Evolutionary conservation across 2,797 vertebrate genomes (phyloP), one percentile per base, ranked within the genome.

Genomic region (Syngnathus rostellatus): DNA sequence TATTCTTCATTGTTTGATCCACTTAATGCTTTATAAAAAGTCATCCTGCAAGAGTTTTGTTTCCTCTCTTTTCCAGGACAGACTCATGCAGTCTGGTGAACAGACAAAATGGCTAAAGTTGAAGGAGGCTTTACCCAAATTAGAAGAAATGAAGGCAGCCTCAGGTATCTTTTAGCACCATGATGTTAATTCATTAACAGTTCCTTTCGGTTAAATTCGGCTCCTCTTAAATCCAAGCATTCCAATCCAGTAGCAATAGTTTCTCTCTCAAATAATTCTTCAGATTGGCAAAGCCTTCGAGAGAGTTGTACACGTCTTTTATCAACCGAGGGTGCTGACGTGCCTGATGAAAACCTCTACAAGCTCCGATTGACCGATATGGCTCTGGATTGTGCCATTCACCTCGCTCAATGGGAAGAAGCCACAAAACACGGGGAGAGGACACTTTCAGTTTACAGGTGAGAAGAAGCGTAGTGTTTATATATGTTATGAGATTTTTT

Each of bases 311-410:
- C 81, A 80, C 23, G 72, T 19, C 83, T 95, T 51, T 76, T 95
- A 41, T 87, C 83, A 51, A 69, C 78, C 40, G 76, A 68, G 5
- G 54, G 38, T 0, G 75, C 62, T 37, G 71, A 12, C n/a, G 73
- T 97, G 17, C 95, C 96, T 6, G 93, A 94, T 68, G 90, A 87
- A 72, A 99, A 98, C 77, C 84, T 98, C 73, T 94, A 94, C 80
- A 90, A 93, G 83, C 90, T 98, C 76, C 91, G 90, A 81, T 69
- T 95, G 69, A 91, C 93, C 8, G 94, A 99, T 82, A 85, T 91
- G 48, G 92, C 92, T 72, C 86, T 94, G 87, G 95, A 99, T 7
- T 92, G 93, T 74, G 92, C 91, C 73, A 89, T 98, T 79, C 87
- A 91, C 76, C 90, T 96, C 40, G 88, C 85, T 38, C 86, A 62